Base-by-base conservation (phyloP, 2,888 invertebrate genomes). In the Erebia palarica region DNA sequence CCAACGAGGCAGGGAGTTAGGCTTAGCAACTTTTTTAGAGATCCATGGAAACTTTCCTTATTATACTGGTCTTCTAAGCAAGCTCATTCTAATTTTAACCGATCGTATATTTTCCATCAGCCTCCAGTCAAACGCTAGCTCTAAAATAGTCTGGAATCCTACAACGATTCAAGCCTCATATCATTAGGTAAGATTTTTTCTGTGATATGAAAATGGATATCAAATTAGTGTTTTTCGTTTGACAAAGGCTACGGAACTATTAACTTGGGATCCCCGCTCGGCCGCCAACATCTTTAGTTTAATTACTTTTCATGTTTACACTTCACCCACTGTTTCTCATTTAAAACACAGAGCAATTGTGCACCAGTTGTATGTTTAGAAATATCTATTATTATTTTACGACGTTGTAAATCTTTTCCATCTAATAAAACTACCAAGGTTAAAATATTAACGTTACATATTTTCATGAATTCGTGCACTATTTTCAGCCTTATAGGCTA, bases 1-100 rank as follows among this genome's bases (percentile, higher is more conserved):
- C 71, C 69, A 55, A 67, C 68, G 67, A 69, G 69, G 65, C 67
- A 53, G 36, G 59, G 64, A 64, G 70, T 70, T 70, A 64, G 72
- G 72, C 53, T 73, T 68, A 51, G 44, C 63, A 69, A 70, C 57
- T 64, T 66, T 27, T 68, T 72, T 64, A 64, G 44, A 63, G 57
- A 63, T 57, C 51, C 27, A n/a, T 65, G 53, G 36, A 51, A 18
- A 63, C 11, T 11, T 13, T 13, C 13, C 14, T 14, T 49, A 7
- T 8, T 5, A 49, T 9, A n/a, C n/a, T n/a, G n/a, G 36, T 47
- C 47, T 44, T 44, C 44, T 47, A 47, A 11, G 47, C 11, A 11
- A 47, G 47, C 13, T 11, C 47, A 11, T 47, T 47, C 47, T 3
- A 47, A 47, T 13, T 47, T 13, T 3, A 47, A 47, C 11, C 47